Percentiles rank a stretch among this genome's conserved stretches.
phyloP scores from a whole-genome alignment of 2,888 invertebrate genomes.

The Sinotaia quadrata region DNA sequence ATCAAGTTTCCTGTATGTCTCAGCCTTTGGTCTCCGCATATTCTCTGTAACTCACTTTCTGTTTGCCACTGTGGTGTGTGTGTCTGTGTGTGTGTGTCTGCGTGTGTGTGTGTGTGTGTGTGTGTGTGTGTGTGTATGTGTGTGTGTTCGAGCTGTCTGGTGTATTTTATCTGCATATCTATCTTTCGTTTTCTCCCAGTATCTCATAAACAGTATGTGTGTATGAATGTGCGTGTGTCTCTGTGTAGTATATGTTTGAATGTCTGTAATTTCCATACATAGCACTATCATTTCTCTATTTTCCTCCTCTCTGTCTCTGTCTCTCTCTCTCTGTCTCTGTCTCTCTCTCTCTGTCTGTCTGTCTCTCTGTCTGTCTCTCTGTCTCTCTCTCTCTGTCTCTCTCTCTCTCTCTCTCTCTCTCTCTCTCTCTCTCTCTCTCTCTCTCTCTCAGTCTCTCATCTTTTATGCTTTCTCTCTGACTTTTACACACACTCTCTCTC shows the following conservation, averaged over 20 bases:
- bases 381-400: constrained; percentile 8
- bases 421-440: constrained; percentile 3
- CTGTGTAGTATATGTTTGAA: background rate
- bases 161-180: too few relatives aligned
- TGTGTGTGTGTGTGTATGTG: too few relatives aligned
- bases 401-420: background rate
- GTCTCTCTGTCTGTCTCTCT: constrained; percentile 2
- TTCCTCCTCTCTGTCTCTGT: background rate
- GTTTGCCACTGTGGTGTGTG: too few relatives aligned
- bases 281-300: too few relatives aligned
- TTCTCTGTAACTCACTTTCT: too few relatives aligned
- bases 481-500: background rate
- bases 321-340: constrained; percentile 16
- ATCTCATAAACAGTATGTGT: background rate
- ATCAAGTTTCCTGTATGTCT: too few relatives aligned
- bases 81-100: too few relatives aligned
- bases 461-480: background rate
- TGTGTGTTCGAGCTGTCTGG: too few relatives aligned
- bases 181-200: background rate
- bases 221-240: background rate
- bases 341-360: constrained; percentile 13
- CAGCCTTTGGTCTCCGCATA: too few relatives aligned
- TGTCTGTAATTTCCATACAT: too few relatives aligned
- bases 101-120: too few relatives aligned
- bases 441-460: constrained; percentile 11